A percentile compares a stretch with the other conserved stretches of the same genome.
Conservation (phyloP, 1,140 invertebrate genomes). For the Fopius arisanus region DNA sequence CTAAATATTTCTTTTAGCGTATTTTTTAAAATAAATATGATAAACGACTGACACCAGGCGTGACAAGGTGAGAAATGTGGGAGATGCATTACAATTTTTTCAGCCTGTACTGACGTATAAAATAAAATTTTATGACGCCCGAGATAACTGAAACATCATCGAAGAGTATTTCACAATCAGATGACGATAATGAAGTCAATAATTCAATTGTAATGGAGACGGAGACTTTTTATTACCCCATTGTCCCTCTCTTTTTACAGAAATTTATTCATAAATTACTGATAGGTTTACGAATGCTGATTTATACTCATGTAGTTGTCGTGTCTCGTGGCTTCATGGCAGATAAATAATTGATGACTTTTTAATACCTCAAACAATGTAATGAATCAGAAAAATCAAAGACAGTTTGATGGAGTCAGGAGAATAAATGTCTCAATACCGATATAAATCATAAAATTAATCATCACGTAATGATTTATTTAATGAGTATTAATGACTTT, state of each 20-base stretch:
- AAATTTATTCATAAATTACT: neutral
- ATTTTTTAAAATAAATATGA: neutral
- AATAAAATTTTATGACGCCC: neutral
- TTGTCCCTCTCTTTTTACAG: neutral
- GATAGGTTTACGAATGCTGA: neutral
- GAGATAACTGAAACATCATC: neutral
- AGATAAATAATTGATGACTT: neutral
- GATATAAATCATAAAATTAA: neutral
- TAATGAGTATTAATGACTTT: neutral
- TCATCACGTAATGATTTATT: neutral
- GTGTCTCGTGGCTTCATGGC: neutral
- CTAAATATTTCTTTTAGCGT: no score
- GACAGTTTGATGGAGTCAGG: neutral
- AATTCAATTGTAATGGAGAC: neutral
- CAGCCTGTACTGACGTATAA: constrained; percentile 49
- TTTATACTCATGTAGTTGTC: neutral
- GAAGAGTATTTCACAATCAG: neutral
- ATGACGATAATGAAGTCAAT: neutral
- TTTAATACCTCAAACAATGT: neutral
- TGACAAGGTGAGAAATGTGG: constrained; percentile 59
- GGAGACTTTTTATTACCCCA: neutral
- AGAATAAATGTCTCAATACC: neutral
- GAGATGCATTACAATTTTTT: constrained; percentile 39
- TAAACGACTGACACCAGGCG: constrained; percentile 16
- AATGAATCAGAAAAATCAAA: neutral